Conservation (phyloP, 2,113 vertebrate species). For the Ageneiosus marmoratus region DNA sequence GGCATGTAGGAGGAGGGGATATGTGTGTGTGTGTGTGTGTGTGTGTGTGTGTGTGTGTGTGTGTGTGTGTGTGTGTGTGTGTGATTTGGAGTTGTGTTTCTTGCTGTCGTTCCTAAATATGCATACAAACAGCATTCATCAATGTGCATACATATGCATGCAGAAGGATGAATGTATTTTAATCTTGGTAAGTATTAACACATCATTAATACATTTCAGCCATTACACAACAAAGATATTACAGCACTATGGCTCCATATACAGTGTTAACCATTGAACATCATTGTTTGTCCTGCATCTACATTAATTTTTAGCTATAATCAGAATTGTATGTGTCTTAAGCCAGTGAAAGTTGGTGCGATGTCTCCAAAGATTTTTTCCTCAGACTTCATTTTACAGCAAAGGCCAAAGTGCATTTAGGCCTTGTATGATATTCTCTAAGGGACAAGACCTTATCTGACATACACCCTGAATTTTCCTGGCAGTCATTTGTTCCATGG, state of each 20-base stretch:
- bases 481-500: neutral
- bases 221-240: neutral
- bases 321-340: neutral
- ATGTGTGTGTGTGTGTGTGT: slow-evolving; percentile 16
- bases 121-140: neutral
- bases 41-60: slow-evolving; percentile 11
- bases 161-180: neutral
- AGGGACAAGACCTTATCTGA: neutral
- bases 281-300: neutral
- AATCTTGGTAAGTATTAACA: neutral
- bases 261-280: neutral
- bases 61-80: neutral
- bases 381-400: neutral
- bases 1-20: slow-evolving; percentile 13
- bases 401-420: neutral
- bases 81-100: neutral
- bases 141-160: neutral
- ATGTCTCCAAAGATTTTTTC: neutral
- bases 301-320: neutral
- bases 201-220: slow-evolving; percentile 14
- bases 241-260: neutral
- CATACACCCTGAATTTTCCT: neutral
- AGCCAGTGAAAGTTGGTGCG: neutral
- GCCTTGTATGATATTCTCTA: neutral
- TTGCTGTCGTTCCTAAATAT: slow-evolving; percentile 11